Percentiles rank a stretch among this genome's conserved stretches.
Conservation (phyloP, 2,888 invertebrate genomes). For the Buathra laborator region DNA sequence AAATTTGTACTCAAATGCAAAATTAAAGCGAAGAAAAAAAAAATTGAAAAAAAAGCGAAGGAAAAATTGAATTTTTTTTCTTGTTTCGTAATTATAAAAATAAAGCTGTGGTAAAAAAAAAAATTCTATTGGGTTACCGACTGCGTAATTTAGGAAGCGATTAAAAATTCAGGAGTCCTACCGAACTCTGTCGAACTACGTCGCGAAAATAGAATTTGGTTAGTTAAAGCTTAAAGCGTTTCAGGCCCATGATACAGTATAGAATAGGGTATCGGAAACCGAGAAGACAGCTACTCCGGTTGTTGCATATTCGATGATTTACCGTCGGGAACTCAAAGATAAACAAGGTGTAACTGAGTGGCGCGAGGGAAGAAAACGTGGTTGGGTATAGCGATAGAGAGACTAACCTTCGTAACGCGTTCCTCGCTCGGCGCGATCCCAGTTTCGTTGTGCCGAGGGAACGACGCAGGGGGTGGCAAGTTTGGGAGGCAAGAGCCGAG, state of each 20-base stretch:
- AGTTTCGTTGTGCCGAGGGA: constrained; percentile 21
- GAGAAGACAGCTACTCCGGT: constrained; percentile 37
- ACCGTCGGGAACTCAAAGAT: constrained; percentile 52
- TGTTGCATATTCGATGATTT: constrained; percentile 62
- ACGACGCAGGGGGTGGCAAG: constrained; percentile 4
- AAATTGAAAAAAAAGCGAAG: too few species aligned
- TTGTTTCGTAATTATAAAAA: not conserved
- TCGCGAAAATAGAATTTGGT: not conserved
- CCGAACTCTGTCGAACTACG: not conserved
- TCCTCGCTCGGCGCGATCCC: not conserved
- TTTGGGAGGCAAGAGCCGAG: constrained; percentile 27
- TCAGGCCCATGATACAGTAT: not conserved
- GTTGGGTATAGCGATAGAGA: constrained; percentile 13
- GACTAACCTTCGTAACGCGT: not conserved
- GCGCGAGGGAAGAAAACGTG: constrained; percentile 35
- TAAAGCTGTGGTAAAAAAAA: not conserved
- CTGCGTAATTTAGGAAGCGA: not conserved
- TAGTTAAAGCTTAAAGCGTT: not conserved
- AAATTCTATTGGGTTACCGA: not conserved
- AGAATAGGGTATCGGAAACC: constrained; percentile 20
- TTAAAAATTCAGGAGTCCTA: not conserved
- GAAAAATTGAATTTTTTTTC: not conserved
- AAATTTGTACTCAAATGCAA: not conserved
- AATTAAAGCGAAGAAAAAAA: not conserved
- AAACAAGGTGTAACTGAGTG: constrained; percentile 64